phyloP scores from a whole-genome alignment of 1,140 invertebrate genomes.

The Microplitis demolitor region DNA sequence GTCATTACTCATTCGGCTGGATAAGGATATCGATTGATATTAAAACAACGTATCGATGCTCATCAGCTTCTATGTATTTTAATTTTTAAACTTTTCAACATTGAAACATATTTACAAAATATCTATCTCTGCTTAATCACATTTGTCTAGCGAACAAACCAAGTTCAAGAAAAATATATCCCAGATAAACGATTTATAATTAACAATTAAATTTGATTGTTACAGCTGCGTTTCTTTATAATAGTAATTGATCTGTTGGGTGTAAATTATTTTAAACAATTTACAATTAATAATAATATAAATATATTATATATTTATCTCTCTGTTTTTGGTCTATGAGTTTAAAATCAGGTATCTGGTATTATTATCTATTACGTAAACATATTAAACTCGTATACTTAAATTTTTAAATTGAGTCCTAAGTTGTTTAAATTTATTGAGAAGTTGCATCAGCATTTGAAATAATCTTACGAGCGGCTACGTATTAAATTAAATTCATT shows the following conservation, averaged over 20 bases:
- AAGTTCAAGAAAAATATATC: not conserved
- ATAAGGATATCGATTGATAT: not conserved
- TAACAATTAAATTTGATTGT: no score
- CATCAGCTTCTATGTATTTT: not conserved
- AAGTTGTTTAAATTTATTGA: no score
- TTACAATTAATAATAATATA: not conserved
- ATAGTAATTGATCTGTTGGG: not conserved
- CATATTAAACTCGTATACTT: not conserved
- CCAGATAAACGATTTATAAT: not conserved
- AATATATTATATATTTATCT: not conserved
- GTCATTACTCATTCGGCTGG: no score
- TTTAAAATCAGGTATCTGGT: not conserved
- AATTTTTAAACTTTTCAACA: not conserved
- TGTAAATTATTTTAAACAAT: not conserved
- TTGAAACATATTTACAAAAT: conserved; percentile 10
- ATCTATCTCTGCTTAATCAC: not conserved
- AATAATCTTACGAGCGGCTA: not conserved
- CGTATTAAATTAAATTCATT: not conserved
- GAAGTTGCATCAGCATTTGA: no score
- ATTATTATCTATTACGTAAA: not conserved
- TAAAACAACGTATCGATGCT: not conserved
- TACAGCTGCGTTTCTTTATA: not conserved
- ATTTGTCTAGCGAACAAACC: conserved; percentile 4
- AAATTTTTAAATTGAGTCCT: no score
- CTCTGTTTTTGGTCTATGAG: not conserved